Evolutionary conservation across 2,888 invertebrate species (phyloP).

Genomic region (Eilema caniola): DNA sequence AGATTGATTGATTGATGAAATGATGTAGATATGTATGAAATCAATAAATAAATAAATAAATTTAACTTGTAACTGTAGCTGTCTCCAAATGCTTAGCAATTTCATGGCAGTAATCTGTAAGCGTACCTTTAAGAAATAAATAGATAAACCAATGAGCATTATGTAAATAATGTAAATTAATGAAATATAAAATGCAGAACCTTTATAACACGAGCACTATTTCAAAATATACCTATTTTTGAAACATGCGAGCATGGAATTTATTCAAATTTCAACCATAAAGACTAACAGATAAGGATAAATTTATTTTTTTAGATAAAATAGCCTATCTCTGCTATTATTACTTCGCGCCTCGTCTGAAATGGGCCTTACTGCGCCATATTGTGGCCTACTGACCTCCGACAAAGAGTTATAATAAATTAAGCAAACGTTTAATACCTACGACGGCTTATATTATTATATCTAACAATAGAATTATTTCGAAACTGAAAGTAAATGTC

Average conservation of each 20-base stretch:
- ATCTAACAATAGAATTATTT: neutral
- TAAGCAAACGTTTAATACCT: constrained; percentile 38
- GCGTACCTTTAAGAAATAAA: too few relatives aligned
- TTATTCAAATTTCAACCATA: neutral
- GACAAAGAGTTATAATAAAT: constrained; percentile 41
- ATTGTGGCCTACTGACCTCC: constrained; percentile 49
- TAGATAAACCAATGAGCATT: neutral
- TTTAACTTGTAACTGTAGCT: too few relatives aligned
- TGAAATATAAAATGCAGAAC: constrained; percentile 1
- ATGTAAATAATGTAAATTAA: neutral
- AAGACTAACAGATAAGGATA: neutral
- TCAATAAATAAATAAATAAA: too few relatives aligned
- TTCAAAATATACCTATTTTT: neutral
- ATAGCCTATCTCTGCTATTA: neutral
- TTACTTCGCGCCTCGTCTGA: constrained; percentile 26
- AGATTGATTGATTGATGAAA: too few relatives aligned
- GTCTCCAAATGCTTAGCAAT: too few relatives aligned
- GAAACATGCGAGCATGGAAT: neutral
- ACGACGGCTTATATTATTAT: constrained; percentile 17
- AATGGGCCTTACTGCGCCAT: constrained; percentile 48
- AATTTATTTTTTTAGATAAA: neutral
- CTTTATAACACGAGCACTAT: neutral
- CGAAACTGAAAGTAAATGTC: constrained; percentile 4
- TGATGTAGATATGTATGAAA: too few relatives aligned
- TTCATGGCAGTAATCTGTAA: too few relatives aligned